Evolutionary conservation across 1,140 invertebrate genomes (phyloP).

Genomic region (Centruroides sculpturatus): DNA sequence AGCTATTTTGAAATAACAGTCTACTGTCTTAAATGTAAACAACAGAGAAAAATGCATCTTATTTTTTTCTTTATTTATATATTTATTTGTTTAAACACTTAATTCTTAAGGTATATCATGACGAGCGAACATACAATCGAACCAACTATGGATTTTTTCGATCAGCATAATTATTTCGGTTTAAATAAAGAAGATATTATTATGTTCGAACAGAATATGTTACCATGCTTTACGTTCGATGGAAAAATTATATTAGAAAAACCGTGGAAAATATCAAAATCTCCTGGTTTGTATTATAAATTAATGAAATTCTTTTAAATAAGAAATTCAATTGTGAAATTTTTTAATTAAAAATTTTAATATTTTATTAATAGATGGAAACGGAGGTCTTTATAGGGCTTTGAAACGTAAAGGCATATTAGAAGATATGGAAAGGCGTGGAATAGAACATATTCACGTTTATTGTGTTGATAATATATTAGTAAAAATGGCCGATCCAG

Average conservation of each 20-base stretch:
- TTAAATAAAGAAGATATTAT: constrained; percentile 63
- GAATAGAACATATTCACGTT: constrained; percentile 80
- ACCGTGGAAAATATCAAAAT: constrained; percentile 56
- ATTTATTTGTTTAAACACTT: neutral
- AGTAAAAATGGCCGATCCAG: constrained; percentile 93
- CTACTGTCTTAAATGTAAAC: too few species aligned
- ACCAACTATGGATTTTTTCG: constrained; percentile 67
- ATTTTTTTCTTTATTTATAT: too few species aligned
- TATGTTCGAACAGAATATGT: constrained; percentile 80
- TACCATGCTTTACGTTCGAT: constrained; percentile 88
- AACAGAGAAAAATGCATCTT: too few species aligned
- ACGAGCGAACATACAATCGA: constrained; percentile 87
- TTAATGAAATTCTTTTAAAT: neutral
- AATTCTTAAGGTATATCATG: constrained; percentile 71
- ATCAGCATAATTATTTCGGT: constrained; percentile 72
- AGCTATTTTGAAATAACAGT: too few species aligned
- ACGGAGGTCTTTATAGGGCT: constrained; percentile 92
- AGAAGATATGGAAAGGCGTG: constrained; percentile 61
- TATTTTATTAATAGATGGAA: constrained; percentile 59
- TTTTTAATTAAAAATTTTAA: neutral
- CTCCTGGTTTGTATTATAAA: constrained; percentile 44
- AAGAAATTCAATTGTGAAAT: neutral
- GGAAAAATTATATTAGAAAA: constrained; percentile 81
- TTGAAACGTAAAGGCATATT: constrained; percentile 55
- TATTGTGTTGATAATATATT: constrained; percentile 99